Percentiles rank a stretch among this genome's conserved stretches.
Evolutionary conservation across 1,140 invertebrate species (phyloP).

Genomic region (Ceratina calcarata): DNA sequence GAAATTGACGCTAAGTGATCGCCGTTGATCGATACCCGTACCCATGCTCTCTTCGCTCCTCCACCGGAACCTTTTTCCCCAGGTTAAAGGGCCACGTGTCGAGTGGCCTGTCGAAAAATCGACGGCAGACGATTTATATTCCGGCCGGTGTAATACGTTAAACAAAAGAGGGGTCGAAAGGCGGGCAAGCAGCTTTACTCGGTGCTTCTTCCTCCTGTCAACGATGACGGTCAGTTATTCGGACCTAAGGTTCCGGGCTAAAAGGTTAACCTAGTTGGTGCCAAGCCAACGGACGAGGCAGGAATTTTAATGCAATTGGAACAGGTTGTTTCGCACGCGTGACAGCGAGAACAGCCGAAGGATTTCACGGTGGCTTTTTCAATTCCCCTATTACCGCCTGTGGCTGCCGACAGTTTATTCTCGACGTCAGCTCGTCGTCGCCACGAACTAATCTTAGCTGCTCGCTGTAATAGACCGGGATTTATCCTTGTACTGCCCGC

Average conservation of each 20-base stretch:
- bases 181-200: background rate
- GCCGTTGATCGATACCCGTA: slow-evolving; percentile 33
- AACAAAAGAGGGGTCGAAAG: slow-evolving; percentile 21
- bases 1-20: slow-evolving; percentile 51
- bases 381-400: slow-evolving; percentile 13
- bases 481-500: background rate
- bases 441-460: background rate
- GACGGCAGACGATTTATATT: slow-evolving; percentile 27
- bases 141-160: background rate
- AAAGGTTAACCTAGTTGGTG: slow-evolving; percentile 45
- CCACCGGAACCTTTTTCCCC: slow-evolving; percentile 19
- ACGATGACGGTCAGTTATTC: background rate
- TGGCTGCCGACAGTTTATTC: background rate
- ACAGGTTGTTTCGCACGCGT: slow-evolving; percentile 17
- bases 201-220: background rate
- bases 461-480: background rate
- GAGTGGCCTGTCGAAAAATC: slow-evolving; percentile 9
- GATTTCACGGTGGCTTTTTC: slow-evolving; percentile 21
- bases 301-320: slow-evolving; percentile 37
- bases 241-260: slow-evolving; percentile 3
- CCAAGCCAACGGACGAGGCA: slow-evolving; percentile 4
- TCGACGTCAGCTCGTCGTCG: no score
- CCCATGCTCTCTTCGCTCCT: slow-evolving; percentile 21
- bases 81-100: background rate
- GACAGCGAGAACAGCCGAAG: background rate